Evolutionary conservation across 2,888 invertebrate species (phyloP).

Genomic region (Lypha dubia): DNA sequence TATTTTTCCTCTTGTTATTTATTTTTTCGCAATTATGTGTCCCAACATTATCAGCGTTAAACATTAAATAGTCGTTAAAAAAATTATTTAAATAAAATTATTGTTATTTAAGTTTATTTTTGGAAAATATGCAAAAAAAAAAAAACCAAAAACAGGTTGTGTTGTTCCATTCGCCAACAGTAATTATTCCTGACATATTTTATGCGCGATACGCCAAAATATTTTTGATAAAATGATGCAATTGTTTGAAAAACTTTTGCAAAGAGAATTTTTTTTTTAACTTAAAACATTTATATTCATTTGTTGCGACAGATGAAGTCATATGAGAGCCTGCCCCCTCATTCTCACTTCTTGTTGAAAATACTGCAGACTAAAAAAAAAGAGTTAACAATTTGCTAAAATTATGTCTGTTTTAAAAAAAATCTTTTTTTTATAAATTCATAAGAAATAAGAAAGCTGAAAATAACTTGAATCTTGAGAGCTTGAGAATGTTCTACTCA

Average conservation of each 20-base stretch:
- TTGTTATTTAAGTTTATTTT: slow-evolving; percentile 33
- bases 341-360: not conserved
- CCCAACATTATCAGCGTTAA: not conserved
- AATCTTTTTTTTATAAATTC: too few relatives aligned
- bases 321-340: too few relatives aligned
- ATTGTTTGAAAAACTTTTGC: slow-evolving; percentile 7
- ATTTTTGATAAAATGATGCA: slow-evolving; percentile 35
- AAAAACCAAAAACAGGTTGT: slow-evolving; percentile 40
- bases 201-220: not conserved
- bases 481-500: too few relatives aligned
- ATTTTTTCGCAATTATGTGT: slow-evolving; percentile 4
- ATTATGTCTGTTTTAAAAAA: too few relatives aligned
- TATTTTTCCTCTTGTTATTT: slow-evolving; percentile 6
- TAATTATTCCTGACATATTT: slow-evolving; percentile 38
- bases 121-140: not conserved
- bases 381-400: too few relatives aligned
- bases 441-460: too few relatives aligned
- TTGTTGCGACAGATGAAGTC: slow-evolving; percentile 13
- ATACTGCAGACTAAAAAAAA: not conserved
- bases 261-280: not conserved
- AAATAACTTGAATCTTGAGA: too few relatives aligned
- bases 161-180: slow-evolving; percentile 16
- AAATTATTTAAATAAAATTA: slow-evolving; percentile 21
- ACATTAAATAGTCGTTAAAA: slow-evolving; percentile 15
- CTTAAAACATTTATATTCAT: slow-evolving; percentile 31